Conservation (phyloP, 2,113 vertebrate species). For the Orthochromis malagaraziensis region DNA sequence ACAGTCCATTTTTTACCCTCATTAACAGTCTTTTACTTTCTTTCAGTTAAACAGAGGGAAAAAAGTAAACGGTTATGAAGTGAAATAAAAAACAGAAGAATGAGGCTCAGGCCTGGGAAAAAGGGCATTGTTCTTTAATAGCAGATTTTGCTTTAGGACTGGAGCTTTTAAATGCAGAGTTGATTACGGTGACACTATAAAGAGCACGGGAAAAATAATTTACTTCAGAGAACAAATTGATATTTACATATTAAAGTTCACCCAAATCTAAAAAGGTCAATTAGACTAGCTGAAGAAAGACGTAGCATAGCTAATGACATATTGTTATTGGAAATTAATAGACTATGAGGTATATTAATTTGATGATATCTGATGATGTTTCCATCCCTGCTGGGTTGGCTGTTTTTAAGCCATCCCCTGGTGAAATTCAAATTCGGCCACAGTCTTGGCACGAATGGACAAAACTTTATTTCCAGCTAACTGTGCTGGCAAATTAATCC, state of each 20-base stretch:
- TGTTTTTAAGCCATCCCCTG: conserved; percentile 21
- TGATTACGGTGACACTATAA: conserved; percentile 15
- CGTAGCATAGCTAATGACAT: not conserved
- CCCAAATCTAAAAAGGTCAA: conserved; percentile 7
- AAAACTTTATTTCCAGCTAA: conserved; percentile 16
- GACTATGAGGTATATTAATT: conserved; percentile 19
- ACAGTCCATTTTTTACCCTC: not conserved
- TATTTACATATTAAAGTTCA: conserved; percentile 27
- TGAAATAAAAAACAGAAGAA: not conserved
- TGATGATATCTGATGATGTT: conserved; percentile 24
- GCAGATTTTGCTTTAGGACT: not conserved
- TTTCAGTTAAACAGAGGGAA: not conserved
- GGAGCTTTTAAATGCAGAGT: not conserved
- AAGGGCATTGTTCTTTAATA: not conserved
- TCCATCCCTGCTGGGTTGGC: not conserved
- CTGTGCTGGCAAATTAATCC: not conserved
- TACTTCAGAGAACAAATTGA: not conserved
- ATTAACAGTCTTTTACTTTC: not conserved
- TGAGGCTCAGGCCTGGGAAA: not conserved
- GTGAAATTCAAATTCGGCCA: conserved; percentile 11
- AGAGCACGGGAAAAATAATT: not conserved
- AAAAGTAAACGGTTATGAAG: not conserved
- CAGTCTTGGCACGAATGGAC: not conserved
- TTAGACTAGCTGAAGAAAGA: not conserved
- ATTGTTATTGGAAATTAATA: not conserved